phyloP scores from a whole-genome alignment of 2,797 vertebrate genomes.

The Gymnoscopelus braueri region DNA sequence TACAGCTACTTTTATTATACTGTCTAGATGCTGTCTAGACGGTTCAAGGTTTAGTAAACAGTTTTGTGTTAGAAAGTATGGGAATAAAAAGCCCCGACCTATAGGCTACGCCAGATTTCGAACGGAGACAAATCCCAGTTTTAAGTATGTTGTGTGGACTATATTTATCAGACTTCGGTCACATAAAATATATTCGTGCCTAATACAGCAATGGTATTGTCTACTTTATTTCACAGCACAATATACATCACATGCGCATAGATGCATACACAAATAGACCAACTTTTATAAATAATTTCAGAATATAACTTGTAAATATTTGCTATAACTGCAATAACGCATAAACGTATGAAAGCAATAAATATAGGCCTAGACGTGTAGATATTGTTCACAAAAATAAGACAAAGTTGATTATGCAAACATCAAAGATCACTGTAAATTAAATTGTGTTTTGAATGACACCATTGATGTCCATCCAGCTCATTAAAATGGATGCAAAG shows the following conservation, averaged over 20 bases:
- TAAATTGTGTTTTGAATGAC: background rate
- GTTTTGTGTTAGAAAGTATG: slow-evolving; percentile 85
- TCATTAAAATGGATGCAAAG: too few relatives aligned
- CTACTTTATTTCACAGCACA: slow-evolving; percentile 78
- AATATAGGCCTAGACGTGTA: slow-evolving; percentile 64
- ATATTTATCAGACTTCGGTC: slow-evolving; percentile 5
- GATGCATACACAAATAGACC: slow-evolving; percentile 70
- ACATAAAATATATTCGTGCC: slow-evolving; percentile 46
- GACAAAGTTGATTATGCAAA: slow-evolving; percentile 30
- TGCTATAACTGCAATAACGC: slow-evolving; percentile 54
- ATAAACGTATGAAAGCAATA: slow-evolving; percentile 53
- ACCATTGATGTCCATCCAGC: background rate
- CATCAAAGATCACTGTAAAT: slow-evolving; percentile 29
- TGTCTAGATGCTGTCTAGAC: slow-evolving; percentile 99
- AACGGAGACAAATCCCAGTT: background rate
- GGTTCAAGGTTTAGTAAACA: slow-evolving; percentile 99
- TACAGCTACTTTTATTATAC: slow-evolving; percentile 97
- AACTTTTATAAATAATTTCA: slow-evolving; percentile 65
- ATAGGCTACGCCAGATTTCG: slow-evolving; percentile 34
- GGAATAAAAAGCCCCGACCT: slow-evolving; percentile 63
- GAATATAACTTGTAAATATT: slow-evolving; percentile 51
- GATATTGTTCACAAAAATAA: slow-evolving; percentile 44
- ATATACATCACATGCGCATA: slow-evolving; percentile 80
- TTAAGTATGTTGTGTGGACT: background rate
- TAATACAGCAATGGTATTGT: slow-evolving; percentile 53